Evolutionary conservation across 2,888 invertebrate species (phyloP).

Genomic region (Chalcosyrphus nemorum): DNA sequence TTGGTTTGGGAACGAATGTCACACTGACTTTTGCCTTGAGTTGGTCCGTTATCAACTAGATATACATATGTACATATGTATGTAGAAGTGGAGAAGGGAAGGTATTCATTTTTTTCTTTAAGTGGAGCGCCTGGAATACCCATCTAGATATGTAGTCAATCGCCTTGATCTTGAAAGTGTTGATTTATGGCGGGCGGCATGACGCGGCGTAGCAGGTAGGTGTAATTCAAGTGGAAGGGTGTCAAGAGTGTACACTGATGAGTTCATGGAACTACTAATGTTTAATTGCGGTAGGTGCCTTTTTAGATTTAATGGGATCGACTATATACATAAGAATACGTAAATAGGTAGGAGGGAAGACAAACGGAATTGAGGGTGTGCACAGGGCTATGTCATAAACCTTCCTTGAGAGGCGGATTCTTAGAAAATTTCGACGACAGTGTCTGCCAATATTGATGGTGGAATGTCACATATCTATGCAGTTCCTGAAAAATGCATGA

Average conservation of each 20-base stretch:
- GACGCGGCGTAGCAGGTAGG: constrained; percentile 10
- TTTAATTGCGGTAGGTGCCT: constrained; percentile 28
- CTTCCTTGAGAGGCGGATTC: too few species aligned
- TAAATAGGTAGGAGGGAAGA: neutral
- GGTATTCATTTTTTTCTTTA: neutral
- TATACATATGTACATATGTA: too few species aligned
- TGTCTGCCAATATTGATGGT: too few species aligned
- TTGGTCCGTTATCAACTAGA: constrained; percentile 59
- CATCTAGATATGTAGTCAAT: constrained; percentile 27
- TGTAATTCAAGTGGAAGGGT: constrained; percentile 17
- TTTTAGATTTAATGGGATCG: neutral
- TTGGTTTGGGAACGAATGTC: constrained; percentile 29
- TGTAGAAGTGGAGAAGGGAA: neutral
- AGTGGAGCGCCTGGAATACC: constrained; percentile 9
- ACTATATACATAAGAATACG: neutral
- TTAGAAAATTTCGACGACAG: too few species aligned
- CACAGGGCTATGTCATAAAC: too few species aligned
- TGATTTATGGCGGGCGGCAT: constrained; percentile 23
- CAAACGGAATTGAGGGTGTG: too few species aligned
- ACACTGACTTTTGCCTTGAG: constrained; percentile 55
- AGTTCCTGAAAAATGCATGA: too few species aligned
- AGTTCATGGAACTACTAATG: constrained; percentile 34
- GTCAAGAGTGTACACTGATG: constrained; percentile 19
- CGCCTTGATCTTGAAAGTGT: constrained; percentile 67
- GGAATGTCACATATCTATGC: too few species aligned